Evolutionary conservation across 2,888 invertebrate species (phyloP).

Genomic region (Chrysolina haemoptera): DNA sequence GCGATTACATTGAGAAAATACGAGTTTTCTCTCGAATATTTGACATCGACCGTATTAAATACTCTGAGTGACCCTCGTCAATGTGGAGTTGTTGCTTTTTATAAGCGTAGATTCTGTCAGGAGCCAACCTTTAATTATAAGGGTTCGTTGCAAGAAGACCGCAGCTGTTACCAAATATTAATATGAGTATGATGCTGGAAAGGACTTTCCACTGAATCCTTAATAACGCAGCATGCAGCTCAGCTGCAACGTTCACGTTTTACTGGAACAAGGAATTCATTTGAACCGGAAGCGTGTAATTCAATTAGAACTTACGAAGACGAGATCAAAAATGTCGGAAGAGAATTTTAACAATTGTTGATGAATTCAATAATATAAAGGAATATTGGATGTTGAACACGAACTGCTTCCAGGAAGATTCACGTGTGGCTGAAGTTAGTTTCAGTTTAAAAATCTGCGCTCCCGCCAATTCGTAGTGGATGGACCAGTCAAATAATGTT

Average conservation of each 20-base stretch:
- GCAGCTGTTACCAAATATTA: slow-evolving; percentile 56
- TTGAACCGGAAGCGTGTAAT: background rate
- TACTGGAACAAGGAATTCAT: background rate
- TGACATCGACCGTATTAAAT: slow-evolving; percentile 45
- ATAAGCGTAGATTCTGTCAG: slow-evolving; percentile 50
- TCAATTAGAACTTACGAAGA: background rate
- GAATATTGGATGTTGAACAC: too few species aligned
- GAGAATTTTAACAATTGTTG: too few species aligned
- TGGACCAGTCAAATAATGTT: too few species aligned
- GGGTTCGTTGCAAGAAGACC: slow-evolving; percentile 51
- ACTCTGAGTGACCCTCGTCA: slow-evolving; percentile 52
- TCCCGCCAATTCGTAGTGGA: too few species aligned
- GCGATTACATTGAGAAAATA: background rate
- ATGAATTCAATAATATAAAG: too few species aligned
- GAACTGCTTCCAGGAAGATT: too few species aligned
- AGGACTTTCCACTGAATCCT: slow-evolving; percentile 47
- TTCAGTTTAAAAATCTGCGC: too few species aligned
- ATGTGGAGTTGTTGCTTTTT: slow-evolving; percentile 51
- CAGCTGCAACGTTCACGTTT: slow-evolving; percentile 35
- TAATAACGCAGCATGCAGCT: slow-evolving; percentile 45
- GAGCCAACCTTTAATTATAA: slow-evolving; percentile 54
- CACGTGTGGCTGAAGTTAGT: too few species aligned
- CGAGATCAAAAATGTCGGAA: too few species aligned
- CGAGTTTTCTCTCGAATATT: slow-evolving; percentile 26
- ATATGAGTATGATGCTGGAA: slow-evolving; percentile 50